These are phyloP conservation scores for Chlamydotis undulata DNA, from an alignment of 2,113 vertebrate genomes.

Conservation along the genomic window DNA sequence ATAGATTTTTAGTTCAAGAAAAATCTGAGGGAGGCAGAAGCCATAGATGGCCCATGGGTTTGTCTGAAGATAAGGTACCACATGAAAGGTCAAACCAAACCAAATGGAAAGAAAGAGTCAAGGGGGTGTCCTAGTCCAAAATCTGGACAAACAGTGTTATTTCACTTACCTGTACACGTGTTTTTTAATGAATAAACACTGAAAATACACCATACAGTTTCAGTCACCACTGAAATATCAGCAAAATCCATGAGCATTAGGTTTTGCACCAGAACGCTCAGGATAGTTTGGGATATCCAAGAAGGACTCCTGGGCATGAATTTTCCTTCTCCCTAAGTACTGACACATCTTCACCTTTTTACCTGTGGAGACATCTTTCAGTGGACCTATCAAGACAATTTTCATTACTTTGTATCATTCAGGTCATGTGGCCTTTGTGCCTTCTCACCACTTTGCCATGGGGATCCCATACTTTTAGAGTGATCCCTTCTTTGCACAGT, in stretches of 20 bases:
- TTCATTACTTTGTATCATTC: neutral
- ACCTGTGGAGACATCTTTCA: neutral
- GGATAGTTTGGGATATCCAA: neutral
- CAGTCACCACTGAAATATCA: neutral
- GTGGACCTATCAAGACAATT: neutral
- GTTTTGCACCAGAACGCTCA: neutral
- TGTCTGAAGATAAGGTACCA: neutral
- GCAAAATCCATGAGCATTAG: neutral
- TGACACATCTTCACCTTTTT: neutral
- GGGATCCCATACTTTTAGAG: neutral
- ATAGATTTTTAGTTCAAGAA: neutral
- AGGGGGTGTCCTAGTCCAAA: neutral
- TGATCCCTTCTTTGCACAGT: neutral
- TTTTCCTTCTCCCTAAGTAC: neutral
- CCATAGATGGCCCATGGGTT: neutral
- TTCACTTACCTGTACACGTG: neutral
- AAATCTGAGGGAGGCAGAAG: neutral
- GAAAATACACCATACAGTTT: neutral
- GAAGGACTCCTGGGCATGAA: neutral
- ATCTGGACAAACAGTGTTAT: neutral
- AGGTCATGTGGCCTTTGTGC: neutral
- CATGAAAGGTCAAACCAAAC: neutral
- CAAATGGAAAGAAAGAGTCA: neutral
- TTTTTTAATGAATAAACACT: neutral
- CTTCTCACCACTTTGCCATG: neutral